Evolutionary conservation across 2,113 vertebrate genomes (phyloP), one percentile per base, ranked within the genome.

Genomic region (Nycticorax nycticorax): DNA sequence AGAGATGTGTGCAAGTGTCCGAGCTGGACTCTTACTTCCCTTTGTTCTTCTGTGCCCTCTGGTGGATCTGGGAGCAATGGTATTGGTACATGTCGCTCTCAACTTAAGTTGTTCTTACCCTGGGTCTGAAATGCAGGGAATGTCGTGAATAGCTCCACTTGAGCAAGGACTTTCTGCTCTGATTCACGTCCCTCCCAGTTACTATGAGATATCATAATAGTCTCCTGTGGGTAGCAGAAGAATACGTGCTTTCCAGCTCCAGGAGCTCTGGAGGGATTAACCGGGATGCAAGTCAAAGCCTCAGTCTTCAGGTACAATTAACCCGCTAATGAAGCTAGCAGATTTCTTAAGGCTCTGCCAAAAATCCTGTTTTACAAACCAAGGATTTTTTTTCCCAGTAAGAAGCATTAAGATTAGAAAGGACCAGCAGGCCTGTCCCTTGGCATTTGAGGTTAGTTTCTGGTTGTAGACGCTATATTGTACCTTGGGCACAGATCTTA

Each of bases 1-100:
- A 47, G 66, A 72, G 78, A 39, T 1, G 7, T 1, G 45, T 23
- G 71, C 62, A 2, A 8, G 72, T 3, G 75, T 12, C 28, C 9
- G 1, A 48, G 57, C 77, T 48, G 33, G 41, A 28, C 37, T 80
- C 62, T 22, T 9, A 0, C 5, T 79, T 89, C 85, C 93, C 74
- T 76, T 92, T 89, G 85, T 96, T 96, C 95, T 89, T 97, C 91
- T 88, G 92, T 97, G 98, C 98, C 97, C 98, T 97, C 97, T 98
- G 96, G 88, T 98, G 98, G 97, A 85, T 66, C 52, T 56, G 69
- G 53, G 73, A 95, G 89, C 3, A 1, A n/a, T 56, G 74, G 67
- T 16, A 15, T 14, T 22, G 22, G 33, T 20, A 26, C 1, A 1
- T 33, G 9, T 33, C 37, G 59, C 50, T 39, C 45, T 45, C 11